Base-by-base conservation (phyloP, 2,113 vertebrate genomes). In the Pandion haliaetus region DNA sequence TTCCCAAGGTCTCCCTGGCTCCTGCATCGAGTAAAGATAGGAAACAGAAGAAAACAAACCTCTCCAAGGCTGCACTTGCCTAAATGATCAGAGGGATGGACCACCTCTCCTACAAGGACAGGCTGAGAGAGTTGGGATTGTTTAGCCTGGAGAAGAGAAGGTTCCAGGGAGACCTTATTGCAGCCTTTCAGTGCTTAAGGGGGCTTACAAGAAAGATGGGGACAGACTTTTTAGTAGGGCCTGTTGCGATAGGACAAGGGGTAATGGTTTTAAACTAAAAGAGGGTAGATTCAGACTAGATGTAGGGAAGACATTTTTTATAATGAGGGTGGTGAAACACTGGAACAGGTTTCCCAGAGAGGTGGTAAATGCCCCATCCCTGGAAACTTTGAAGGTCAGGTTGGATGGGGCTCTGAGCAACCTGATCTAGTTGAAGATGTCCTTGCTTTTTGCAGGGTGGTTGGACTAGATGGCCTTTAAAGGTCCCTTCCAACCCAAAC, bases 371-470 rank as follows among this genome's bases (percentile, higher is more conserved):
- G 59, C 21, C 14, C 2, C 23, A 8, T 95, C 55, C 61, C 17
- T 79, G 55, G 16, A 55, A 54, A 40, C 20, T 17, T 47, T 82
- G 11, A 10, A 11, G 36, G 28, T 26, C 25, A 57, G 9, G 17
- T 24, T 50, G 44, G 40, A 61, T 2, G 0, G 17, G 44, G 9
- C 25, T 79, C 31, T 70, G 14, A 50, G 40, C 21, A 78, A 13
- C 29, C 17, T 50, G 40, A 65, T 74, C 6, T 28, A n/a, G 14
- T 65, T 50, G 26, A 78, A 86, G 44, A 42, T 32, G 14, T 38
- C 50, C 17, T 14, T 40, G 7, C 50, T 52, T 1, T 19, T 36
- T 55, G 34, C 32, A 61, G 8, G 3, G 9, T 2, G 0, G 3
- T 38, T 54, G 17, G 24, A 85, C 28, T n/a, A 45, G 28, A 31